Base-by-base conservation (phyloP, 2,797 vertebrate species). In the Erethizon dorsatum region DNA sequence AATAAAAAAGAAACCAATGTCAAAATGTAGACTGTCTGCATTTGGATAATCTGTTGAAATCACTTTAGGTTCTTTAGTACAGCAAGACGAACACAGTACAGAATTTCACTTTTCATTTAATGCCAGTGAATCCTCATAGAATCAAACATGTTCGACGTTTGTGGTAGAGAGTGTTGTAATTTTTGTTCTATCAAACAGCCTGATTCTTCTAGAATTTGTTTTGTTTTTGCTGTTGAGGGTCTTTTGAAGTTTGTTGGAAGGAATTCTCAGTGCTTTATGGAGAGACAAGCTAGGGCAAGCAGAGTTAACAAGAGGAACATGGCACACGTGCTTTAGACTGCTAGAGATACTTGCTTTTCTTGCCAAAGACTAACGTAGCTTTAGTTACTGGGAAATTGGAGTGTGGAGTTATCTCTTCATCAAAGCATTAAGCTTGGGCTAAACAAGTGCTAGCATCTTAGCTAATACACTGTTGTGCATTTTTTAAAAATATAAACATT, bases 231-330 rank as follows among this genome's bases (percentile, higher is more conserved):
- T 63, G 24, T 83, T 33, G n/a, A 90, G 11, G 26, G 41, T 84
- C 77, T 88, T 92, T 85, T 69, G 80, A 95, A 69, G 45, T 84
- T 87, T 85, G 12, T 61, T 85, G 61, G 71, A 83, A 94, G 56
- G 50, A 85, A n/a, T 65, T 67, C 10, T 79, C 33, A 28, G 75
- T 82, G 50, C n/a, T 91, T 3, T 45, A 0, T 26, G 22, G 59
- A 87, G 57, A 87, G 84, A 83, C 33, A 88, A 92, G 71, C 67
- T 82, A 88, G 91, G 78, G 17, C 28, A 59, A 82, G 50, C 56
- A 67, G 18, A 88, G 63, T 54, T 83, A 87, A 12, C 15, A 17
- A 5, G 52, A 91, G 63, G 61, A 88, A 75, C 31, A 83, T n/a
- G 26, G 54, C 65, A 45, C 41, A 13, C 0, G 1, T 54, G 41